Base-by-base conservation (phyloP, 2,888 invertebrate genomes). In the Orthonevra nobilis region DNA sequence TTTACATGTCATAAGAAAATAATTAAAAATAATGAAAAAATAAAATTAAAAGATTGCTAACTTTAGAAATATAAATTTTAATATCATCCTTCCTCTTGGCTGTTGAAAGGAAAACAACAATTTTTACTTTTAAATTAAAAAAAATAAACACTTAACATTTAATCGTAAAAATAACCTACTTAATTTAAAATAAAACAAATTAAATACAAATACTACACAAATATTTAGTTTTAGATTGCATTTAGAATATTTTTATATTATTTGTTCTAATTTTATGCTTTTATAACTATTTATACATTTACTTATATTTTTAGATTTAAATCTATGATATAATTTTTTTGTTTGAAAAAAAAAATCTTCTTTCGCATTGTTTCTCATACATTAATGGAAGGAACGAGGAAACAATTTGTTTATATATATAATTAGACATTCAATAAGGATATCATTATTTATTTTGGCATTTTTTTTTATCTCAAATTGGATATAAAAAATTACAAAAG, bases 301-400 rank as follows among this genome's bases (percentile, higher is more conserved):
- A 73, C 40, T 54, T 44, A 10, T 36, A 40, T 30, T 28, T n/a
- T n/a, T n/a, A n/a, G 63, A 44, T 63, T 52, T 72, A 79, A 73
- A 61, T 66, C 66, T 79, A 79, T 79, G 73, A 73, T 79, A 72
- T 79, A 42, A 73, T 56, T 64, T 68, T 30, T 79, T 48, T 66
- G 26, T 72, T 63, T 63, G 50, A 20, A 61, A 32, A n/a, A n/a
- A n/a, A n/a, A n/a, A n/a, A n/a, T n/a, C 34, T 40, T 48, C 12
- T 38, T 20, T 50, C 70, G 63, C 61, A 17, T 61, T 73, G 54
- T 73, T 54, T 73, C 68, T 79, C 66, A 60, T 58, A 73, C 61
- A 61, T 4, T 73, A n/a, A 68, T 79, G 79, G 73, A 79, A 79
- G 79, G 79, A 79, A 79, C 79, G 73, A 73, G 73, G 64, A 79